Evolutionary conservation across 2,113 vertebrate species (phyloP).

Genomic region (Hyla sarda): DNA sequence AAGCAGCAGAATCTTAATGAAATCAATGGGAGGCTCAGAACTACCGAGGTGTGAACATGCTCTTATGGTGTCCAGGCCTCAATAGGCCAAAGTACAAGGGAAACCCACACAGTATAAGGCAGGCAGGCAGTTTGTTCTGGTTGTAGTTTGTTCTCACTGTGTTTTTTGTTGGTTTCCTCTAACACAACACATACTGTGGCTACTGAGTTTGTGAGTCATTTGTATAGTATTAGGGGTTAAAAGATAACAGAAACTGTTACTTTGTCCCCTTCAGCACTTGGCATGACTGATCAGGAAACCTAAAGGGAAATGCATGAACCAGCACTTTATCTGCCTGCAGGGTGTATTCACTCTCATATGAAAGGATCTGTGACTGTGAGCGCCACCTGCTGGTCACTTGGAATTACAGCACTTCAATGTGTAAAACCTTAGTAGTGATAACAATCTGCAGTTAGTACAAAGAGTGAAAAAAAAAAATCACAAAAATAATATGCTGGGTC

Average conservation of each 20-base stretch:
- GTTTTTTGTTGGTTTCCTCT: no score
- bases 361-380: not conserved
- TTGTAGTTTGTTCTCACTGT: no score
- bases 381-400: conserved; percentile 3
- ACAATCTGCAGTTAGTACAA: not conserved
- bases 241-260: not conserved
- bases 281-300: not conserved
- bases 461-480: not conserved
- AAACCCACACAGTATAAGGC: no score
- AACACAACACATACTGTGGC: no score
- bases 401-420: no score
- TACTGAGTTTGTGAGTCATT: no score
- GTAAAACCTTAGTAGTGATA: not conserved
- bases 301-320: not conserved
- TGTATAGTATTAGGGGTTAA: not conserved
- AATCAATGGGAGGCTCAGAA: no score
- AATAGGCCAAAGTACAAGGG: no score
- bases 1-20: no score
- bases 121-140: no score
- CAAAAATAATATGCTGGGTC: not conserved
- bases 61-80: no score
- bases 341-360: not conserved
- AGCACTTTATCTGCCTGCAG: not conserved
- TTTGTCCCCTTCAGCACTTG: not conserved
- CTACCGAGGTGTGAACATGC: no score